Evolutionary conservation across 92 coral and sea anemone species (phyloP), one percentile per base, ranked within the genome.

Genomic region (Chrysogorgia sp.): DNA sequence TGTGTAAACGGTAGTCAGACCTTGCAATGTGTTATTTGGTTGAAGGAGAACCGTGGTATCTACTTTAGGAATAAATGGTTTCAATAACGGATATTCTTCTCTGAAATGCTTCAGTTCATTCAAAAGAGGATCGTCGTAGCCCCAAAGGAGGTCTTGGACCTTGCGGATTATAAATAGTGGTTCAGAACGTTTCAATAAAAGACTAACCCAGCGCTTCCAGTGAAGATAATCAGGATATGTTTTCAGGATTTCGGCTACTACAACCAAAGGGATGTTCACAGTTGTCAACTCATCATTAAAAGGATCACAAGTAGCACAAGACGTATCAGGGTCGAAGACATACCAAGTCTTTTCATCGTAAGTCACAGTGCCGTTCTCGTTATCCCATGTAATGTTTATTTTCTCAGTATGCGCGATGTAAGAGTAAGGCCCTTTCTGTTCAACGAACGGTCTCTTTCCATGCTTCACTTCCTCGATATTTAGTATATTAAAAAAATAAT

Each of bases 141-240:
- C 97, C 87, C 92, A 92, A 20, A 92, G 67, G 1, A 92, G n/a
- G 35, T 92, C 96, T 4, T 86, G 86, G 12, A 90, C 96, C 1
- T 86, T 86, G 23, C 41, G 66, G n/a, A 58, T 89, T 75, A 82
- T 86, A 43, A 92, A 83, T 64, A 92, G 67, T 13, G 72, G 49
- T 25, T 89, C 92, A n/a, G 81, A 84, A n/a, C 47, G 30, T 3
- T 48, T 66, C 34, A 88, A 85, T 9, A 88, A 29, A 7, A 82
- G 72, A 64, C 83, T 71, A 52, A 85, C 76, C 13, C 72, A 56
- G 76, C 35, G 26, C 50, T 62, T 52, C 86, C 86, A 82, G 24
- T 72, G 76, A 55, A 74, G 26, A 53, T 58, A 63, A 40, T 82
- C 81, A 3, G 71, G 61, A 30, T 72, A 90, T 9, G 77, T 80